Evolutionary conservation across 2,797 vertebrate genomes (phyloP).

Genomic region (Ispidina picta): DNA sequence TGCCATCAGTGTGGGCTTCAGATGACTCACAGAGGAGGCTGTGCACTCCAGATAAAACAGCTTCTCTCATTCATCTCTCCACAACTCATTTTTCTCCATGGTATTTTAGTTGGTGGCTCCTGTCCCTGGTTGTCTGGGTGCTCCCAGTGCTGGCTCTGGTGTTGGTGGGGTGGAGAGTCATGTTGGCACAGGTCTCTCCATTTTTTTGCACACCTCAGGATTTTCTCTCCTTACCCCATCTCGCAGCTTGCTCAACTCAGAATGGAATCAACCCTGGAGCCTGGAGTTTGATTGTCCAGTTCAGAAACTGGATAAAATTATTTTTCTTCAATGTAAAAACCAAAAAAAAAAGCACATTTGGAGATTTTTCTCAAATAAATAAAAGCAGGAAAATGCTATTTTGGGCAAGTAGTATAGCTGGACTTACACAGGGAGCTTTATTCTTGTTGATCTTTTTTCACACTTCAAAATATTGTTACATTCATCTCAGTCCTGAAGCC

Average conservation of each 20-base stretch:
- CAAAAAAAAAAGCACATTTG: neutral
- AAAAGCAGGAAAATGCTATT: neutral
- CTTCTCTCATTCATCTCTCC: neutral
- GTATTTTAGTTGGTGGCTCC: neutral
- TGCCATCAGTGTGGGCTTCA: neutral
- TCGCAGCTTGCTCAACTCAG: neutral
- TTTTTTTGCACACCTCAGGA: neutral
- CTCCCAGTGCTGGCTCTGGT: neutral
- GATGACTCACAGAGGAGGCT: neutral
- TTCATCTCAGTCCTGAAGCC: neutral
- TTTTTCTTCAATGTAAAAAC: neutral
- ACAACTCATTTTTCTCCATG: accelerated
- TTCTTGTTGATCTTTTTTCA: neutral
- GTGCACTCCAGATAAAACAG: neutral
- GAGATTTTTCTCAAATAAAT: neutral
- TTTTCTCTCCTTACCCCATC: neutral
- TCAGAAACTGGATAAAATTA: neutral
- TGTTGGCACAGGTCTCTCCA: neutral
- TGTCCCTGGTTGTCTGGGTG: neutral
- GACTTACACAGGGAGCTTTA: neutral
- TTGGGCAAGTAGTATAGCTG: neutral
- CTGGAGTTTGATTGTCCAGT: neutral
- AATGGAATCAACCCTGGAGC: too few relatives aligned
- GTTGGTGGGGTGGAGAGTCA: neutral
- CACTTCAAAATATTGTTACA: neutral